Percentiles rank a stretch among this genome's conserved stretches.
These are phyloP conservation scores for Porites rus DNA, from an alignment of 92 coral and sea anemone species.

Conservation along the genomic window DNA sequence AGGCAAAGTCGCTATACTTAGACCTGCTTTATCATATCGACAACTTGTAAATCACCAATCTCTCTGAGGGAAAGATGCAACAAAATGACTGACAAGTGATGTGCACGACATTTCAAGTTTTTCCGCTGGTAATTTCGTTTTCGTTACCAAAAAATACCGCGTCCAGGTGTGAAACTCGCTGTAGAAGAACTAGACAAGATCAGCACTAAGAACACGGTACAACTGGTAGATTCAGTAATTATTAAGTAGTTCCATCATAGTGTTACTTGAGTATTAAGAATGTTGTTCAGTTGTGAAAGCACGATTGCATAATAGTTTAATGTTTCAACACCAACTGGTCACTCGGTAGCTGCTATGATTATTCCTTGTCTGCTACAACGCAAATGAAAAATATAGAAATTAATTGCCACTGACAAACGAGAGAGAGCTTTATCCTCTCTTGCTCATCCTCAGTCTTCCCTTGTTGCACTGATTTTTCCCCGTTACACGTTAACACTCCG, in stretches of 20 bases:
- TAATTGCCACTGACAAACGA: too few relatives aligned
- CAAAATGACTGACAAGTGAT: background rate
- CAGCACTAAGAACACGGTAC: background rate
- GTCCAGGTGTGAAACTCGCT: background rate
- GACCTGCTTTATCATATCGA: slow-evolving; percentile 6
- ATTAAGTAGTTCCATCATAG: background rate
- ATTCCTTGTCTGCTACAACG: too few relatives aligned
- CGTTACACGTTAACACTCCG: too few relatives aligned
- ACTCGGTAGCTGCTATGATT: too few relatives aligned
- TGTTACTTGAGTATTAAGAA: background rate
- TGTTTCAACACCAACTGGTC: too few relatives aligned
- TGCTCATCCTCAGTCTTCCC: too few relatives aligned
- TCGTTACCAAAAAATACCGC: background rate
- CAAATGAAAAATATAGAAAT: too few relatives aligned
- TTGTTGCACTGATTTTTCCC: too few relatives aligned
- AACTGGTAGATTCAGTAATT: background rate
- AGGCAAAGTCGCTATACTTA: slow-evolving; percentile 22
- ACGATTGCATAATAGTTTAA: too few relatives aligned
- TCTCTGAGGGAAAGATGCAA: background rate
- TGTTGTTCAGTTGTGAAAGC: background rate
- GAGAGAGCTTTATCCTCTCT: too few relatives aligned
- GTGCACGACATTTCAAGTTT: background rate
- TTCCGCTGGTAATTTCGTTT: background rate
- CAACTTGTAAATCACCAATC: background rate
- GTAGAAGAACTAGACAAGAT: background rate